Base-by-base conservation (phyloP, 2,113 vertebrate species). In the Gallinago media region DNA sequence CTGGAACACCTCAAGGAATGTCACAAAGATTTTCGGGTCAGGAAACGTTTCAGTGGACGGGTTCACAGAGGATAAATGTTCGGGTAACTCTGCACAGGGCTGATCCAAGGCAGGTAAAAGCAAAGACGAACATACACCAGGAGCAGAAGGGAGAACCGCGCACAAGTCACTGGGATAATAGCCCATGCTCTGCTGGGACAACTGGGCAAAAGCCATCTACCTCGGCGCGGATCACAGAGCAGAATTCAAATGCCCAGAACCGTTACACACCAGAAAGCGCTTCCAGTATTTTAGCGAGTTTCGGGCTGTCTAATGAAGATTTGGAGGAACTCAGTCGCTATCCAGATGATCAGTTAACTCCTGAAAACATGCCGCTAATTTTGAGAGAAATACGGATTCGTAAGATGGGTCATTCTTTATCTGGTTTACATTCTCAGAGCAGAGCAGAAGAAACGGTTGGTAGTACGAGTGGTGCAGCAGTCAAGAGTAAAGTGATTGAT, bases 221-320 rank as follows among this genome's bases (percentile, higher is more conserved):
- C 55, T 3, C 97, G 1, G 29, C 93, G 2, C 97, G 83, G 59
- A 52, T 91, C 17, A 38, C 96, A 7, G 97, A 97, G 67, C 97
- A 94, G 85, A 97, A 50, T 14, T 79, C 98, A 6, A 95, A 88
- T 26, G 67, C 97, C 22, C 97, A 97, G 59, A 97, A 94, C 56
- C 98, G 98, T 31, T 99, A 99, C 89, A 99, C 98, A 0, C 98
- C 98, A 1, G 99, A 99, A 88, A 99, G 98, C 17, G 99, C 99
- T n/a, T 98, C 98, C 52, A 99, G 98, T 68, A 99, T 99, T 88
- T 97, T 99, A 68, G 97, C 98, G 47, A 99, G 98, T 13, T 99
- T 99, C 58, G 99, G 99, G 83, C 98, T 99, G 62, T 99, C 99
- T 49, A 99, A 99, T 36, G 99, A 99, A 50, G 99, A 99, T 77